Evolutionary conservation across 1,140 invertebrate species (phyloP).

Genomic region (Drosophila ohnishii): DNA sequence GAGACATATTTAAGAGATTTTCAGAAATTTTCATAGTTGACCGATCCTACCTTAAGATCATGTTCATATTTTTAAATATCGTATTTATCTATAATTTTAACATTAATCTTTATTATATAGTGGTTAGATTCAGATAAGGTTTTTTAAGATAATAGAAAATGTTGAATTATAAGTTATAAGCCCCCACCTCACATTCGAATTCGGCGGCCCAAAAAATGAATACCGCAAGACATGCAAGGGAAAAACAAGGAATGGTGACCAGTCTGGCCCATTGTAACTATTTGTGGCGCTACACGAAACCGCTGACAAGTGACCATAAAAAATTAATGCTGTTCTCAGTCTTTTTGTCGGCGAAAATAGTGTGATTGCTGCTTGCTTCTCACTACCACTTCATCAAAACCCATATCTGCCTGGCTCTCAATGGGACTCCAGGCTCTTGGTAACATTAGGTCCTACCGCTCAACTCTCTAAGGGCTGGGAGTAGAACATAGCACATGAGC

Average conservation of each 20-base stretch:
- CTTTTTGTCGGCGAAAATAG: slow-evolving; percentile 12
- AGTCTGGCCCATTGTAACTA: slow-evolving; percentile 34
- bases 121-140: no score
- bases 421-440: slow-evolving; percentile 36
- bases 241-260: neutral
- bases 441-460: slow-evolving; percentile 11
- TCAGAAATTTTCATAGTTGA: no score
- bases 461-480: slow-evolving; percentile 17
- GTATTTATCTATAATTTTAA: no score
- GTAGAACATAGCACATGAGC: slow-evolving; percentile 56
- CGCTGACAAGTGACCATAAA: slow-evolving; percentile 69
- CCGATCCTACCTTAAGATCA: no score
- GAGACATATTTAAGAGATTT: no score
- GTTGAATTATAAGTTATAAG: no score
- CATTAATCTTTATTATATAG: no score
- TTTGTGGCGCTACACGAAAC: slow-evolving; percentile 62
- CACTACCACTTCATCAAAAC: slow-evolving; percentile 17
- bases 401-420: slow-evolving; percentile 42
- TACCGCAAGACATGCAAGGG: no score
- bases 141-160: no score
- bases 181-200: no score
- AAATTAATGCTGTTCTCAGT: slow-evolving; percentile 60
- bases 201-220: neutral
- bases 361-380: slow-evolving; percentile 18
- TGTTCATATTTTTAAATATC: no score